Evolutionary conservation across 2,888 invertebrate species (phyloP).

Genomic region (Drosophila merina): DNA sequence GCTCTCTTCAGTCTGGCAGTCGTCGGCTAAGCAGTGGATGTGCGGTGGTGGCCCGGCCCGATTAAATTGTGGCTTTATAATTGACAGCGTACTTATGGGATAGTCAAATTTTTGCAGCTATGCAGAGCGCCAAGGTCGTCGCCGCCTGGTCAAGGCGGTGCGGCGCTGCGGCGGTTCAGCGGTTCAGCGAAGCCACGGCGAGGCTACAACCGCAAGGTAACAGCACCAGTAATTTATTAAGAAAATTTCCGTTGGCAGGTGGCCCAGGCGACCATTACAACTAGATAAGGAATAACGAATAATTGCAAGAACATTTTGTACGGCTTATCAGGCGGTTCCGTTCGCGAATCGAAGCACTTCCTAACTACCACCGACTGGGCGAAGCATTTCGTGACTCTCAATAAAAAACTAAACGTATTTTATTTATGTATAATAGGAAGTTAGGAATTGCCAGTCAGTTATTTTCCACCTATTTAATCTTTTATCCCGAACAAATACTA

Average conservation of each 20-base stretch:
- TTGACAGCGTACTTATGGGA: background rate
- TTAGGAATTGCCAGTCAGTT: too few species aligned
- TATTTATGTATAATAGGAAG: too few species aligned
- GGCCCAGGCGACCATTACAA: background rate
- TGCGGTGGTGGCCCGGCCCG: background rate
- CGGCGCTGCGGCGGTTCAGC: too few species aligned
- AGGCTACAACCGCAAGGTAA: background rate
- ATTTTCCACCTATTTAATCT: too few species aligned
- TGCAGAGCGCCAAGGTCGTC: background rate
- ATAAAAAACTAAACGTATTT: background rate
- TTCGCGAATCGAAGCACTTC: background rate
- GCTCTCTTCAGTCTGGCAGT: slow-evolving; percentile 2
- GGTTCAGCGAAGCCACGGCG: too few species aligned
- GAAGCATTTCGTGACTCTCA: background rate
- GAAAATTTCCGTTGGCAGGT: background rate
- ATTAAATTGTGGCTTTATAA: background rate
- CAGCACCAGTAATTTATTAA: background rate
- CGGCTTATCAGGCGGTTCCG: background rate
- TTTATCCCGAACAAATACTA: too few species aligned
- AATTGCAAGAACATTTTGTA: background rate
- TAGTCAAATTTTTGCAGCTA: slow-evolving; percentile 1
- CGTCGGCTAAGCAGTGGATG: slow-evolving; percentile 47
- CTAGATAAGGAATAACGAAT: slow-evolving; percentile 2
- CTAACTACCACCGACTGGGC: background rate
- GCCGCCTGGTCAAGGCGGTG: background rate